Conservation (phyloP, 37 sponge, comb jelly and placozoan species). For the Halichondria panicea region DNA sequence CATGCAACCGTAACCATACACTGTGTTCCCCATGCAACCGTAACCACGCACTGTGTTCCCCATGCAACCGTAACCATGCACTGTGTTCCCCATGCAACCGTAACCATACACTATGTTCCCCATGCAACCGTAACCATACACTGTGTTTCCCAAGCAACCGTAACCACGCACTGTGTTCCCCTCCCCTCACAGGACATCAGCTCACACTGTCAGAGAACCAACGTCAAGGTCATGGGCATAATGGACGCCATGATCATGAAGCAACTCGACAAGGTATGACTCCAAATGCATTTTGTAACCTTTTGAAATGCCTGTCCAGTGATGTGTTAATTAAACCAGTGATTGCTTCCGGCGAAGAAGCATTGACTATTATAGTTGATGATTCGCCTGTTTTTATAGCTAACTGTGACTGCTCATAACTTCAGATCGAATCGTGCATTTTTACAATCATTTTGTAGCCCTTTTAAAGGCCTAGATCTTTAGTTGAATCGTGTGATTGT, state of each 20-base stretch:
- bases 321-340: neutral
- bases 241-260: conserved; percentile 89
- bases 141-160: too few relatives aligned
- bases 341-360: neutral
- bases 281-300: neutral
- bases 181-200: conserved; percentile 58
- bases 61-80: too few relatives aligned
- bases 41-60: too few relatives aligned
- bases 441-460: too few relatives aligned
- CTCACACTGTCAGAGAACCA: conserved; percentile 79
- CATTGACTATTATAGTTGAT: neutral
- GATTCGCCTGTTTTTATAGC: neutral
- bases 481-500: neutral
- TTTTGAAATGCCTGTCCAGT: neutral
- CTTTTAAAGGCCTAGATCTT: neutral
- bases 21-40: too few relatives aligned
- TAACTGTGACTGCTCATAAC: too few relatives aligned
- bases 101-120: too few relatives aligned
- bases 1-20: too few relatives aligned
- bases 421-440: too few relatives aligned
- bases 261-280: conserved; percentile 64
- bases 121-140: too few relatives aligned
- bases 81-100: too few relatives aligned
- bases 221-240: conserved; percentile 79
- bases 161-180: too few relatives aligned